phyloP scores from a whole-genome alignment of 2,888 invertebrate species.

The Agrochola lychnidis region DNA sequence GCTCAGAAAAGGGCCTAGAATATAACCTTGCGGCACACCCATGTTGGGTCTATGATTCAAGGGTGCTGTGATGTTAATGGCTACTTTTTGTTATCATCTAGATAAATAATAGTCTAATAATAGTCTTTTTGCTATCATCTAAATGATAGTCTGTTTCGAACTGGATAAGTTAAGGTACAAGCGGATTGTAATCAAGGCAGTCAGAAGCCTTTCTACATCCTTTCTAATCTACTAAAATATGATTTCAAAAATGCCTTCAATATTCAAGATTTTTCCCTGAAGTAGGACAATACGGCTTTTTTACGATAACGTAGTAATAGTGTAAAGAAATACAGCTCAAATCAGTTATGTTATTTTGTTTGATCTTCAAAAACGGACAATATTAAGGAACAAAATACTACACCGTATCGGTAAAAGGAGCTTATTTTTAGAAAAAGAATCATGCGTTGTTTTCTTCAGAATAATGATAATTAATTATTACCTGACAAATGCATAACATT shows the following conservation, averaged over 20 bases:
- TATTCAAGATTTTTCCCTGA: background rate
- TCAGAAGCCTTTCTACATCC: background rate
- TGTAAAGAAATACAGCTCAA: background rate
- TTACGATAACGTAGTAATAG: background rate
- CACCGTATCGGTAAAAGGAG: background rate
- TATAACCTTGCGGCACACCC: slow-evolving; percentile 1
- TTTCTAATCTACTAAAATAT: background rate
- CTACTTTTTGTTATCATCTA: background rate
- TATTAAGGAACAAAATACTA: background rate
- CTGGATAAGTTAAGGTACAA: background rate
- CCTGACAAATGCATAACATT: background rate
- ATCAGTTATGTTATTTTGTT: too few relatives aligned
- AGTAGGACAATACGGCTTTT: background rate
- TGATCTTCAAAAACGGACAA: background rate
- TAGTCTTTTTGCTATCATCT: background rate
- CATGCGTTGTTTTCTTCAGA: background rate
- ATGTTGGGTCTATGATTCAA: background rate
- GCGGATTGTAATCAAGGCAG: background rate
- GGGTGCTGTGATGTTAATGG: background rate
- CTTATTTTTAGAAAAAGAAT: background rate
- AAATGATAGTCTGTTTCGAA: background rate
- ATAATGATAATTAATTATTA: background rate
- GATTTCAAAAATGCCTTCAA: background rate
- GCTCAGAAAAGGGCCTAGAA: background rate
- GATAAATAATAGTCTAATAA: too few relatives aligned